A percentile compares a stretch with the other conserved stretches of the same genome.
These are phyloP conservation scores for Heliconius sara DNA, from an alignment of 2,888 invertebrate genomes.

Conservation along the genomic window DNA sequence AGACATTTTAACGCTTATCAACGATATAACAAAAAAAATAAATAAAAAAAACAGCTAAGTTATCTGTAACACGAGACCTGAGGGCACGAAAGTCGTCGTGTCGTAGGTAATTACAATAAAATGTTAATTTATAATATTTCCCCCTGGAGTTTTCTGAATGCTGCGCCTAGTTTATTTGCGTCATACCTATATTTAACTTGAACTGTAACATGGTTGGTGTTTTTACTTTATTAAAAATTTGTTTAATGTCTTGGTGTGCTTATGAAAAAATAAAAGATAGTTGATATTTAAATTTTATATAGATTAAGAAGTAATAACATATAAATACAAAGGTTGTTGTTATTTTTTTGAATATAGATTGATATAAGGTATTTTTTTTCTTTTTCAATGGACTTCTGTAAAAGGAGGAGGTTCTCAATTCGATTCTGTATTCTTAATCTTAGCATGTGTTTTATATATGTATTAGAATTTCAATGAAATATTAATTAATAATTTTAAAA, in stretches of 20 bases:
- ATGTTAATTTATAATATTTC: slow-evolving; percentile 43
- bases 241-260: neutral
- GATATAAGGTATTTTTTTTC: too few relatives aligned
- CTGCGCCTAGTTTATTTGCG: slow-evolving; percentile 32
- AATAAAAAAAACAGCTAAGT: neutral
- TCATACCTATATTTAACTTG: slow-evolving; percentile 34
- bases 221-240: neutral
- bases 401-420: too few relatives aligned
- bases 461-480: too few relatives aligned
- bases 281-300: neutral
- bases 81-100: slow-evolving; percentile 34
- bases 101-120: slow-evolving; percentile 40
- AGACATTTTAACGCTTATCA: too few relatives aligned
- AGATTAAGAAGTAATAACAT: neutral
- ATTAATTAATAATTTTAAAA: too few relatives aligned
- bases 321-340: neutral
- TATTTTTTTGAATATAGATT: too few relatives aligned
- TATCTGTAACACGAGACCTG: slow-evolving; percentile 10
- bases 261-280: neutral
- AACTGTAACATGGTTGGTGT: neutral
- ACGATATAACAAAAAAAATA: neutral
- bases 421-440: too few relatives aligned
- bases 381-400: too few relatives aligned
- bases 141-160: slow-evolving; percentile 36
- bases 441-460: too few relatives aligned